Base-by-base conservation (phyloP, 1,140 invertebrate genomes). In the Drosophila quadrilineata region DNA sequence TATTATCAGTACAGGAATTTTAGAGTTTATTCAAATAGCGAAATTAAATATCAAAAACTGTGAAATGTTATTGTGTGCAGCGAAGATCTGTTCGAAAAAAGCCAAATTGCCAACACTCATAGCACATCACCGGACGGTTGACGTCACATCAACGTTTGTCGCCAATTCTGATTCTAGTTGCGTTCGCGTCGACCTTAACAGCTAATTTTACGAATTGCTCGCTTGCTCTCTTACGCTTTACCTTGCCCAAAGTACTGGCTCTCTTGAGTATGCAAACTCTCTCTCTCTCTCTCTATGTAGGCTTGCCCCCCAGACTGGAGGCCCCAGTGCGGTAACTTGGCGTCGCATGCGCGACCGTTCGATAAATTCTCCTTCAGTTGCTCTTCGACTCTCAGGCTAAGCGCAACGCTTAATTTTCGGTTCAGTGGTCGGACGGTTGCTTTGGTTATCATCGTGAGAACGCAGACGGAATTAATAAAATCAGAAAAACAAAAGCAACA, bases 331-430 rank as follows among this genome's bases (percentile, higher is more conserved):
- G 2, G 29, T 10, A 46, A 41, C 48, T 56, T 52, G 72, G 72
- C 56, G 46, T 85, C 77, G 79, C 77, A 85, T 71, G 79, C 79
- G 77, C 77, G 60, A 10, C 76, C 54, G 59, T 3, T 24, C 24
- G 24, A n/a, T n/a, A n/a, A 8, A 9, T 69, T 77, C 33, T 57
- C 63, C 66, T 75, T 73, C 74, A 84, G 69, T 84, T 85, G 58
- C 10, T 54, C 54, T 85, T 63, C 28, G 49, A 67, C 65, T 52
- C 31, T 73, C 74, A 53, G 60, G 35, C 48, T 36, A 60, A 84
- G 40, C 60, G 45, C 79, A 71, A 62, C 65, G 52, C 65, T 59
- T 36, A 22, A 14, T 72, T 62, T 36, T 22, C 35, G 31, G 28
- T 28, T 43, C 16, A 63, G 49, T 58, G 26, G 52, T 14, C 80